Base-by-base conservation (phyloP, 2,113 vertebrate species). In the Stercorarius parasiticus region DNA sequence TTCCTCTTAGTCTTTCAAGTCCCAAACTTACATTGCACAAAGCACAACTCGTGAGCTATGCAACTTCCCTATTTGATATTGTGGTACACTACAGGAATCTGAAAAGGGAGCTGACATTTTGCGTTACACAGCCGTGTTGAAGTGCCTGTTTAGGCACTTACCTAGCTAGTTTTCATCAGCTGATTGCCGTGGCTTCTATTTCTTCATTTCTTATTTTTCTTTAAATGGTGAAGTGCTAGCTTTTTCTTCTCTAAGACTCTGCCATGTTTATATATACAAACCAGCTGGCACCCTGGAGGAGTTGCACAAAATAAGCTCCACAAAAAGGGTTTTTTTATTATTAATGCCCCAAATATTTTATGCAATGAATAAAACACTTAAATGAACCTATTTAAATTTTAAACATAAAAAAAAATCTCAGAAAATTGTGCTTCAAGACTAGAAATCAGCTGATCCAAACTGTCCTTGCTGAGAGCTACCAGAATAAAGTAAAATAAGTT, bases 361-460 rank as follows among this genome's bases (percentile, higher is more conserved):
- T 53, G 79, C 53, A 55, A 78, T 23, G 13, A 84, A 81, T 45
- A 47, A 61, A 95, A 81, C 42, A 95, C 34, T 69, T 36, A 53
- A 73, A 88, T 50, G 18, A 89, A 76, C 4, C 30, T 50, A 26
- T 7, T 74, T 67, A 36, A 47, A 86, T 36, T 93, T 82, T 80
- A 88, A 90, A 56, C 22, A 56, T 12, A 34, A 76, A 87, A 53
- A 69, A 90, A 55, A 72, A 77, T 49, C 38, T 27, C 59, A 84
- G 49, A 29, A 87, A 89, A 87, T 12, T 71, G 4, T 80, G 69
- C 65, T 53, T 74, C 80, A 56, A 59, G 50, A 82, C 72, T 38
- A 93, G 32, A 88, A 97, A 45, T 83, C 73, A 71, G 45, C 43
- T 77, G 62, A 95, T 9, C 23, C 47, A 80, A 97, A 78, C 22